Evolutionary conservation across 2,888 invertebrate genomes (phyloP), one percentile per base, ranked within the genome.

Genomic region (Clostera curtula): DNA sequence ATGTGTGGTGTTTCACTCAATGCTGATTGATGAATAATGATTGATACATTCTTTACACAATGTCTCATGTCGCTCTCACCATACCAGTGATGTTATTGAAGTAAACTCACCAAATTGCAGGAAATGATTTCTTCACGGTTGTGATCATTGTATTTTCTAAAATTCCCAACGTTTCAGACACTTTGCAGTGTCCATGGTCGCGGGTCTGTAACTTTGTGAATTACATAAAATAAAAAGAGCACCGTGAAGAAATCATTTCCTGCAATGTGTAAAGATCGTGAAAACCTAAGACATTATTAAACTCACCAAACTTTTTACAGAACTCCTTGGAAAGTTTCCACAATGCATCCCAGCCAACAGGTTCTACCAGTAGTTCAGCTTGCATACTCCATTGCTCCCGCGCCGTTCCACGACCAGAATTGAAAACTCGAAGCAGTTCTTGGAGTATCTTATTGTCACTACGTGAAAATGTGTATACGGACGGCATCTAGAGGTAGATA

Each of bases 291-390:
- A 3, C n/a, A 9, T 5, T 17, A 49, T n/a, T n/a, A n/a, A n/a
- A n/a, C 69, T 54, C 44, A 83, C 84, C 74, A 59, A 89, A 85
- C 34, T 84, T 83, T 49, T 88, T 88, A 49, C 90, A 90, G 17
- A 85, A 87, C 3, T 82, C 56, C 27, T 89, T 85, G 0, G 90
- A 87, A 5, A 90, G 82, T 61, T 90, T 90, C 90, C 90, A 90
- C 5, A 90, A 48, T 0, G 89, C 90, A 47, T 88, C 88, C 90
- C 90, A 90, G 0, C 90, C 90, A 0, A 84, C 85, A 0, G 88
- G 87, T 44, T 90, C 90, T 2, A 90, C 66, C 0, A 86, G 65
- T 13, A 89, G 49, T 48, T 90, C 89, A 0, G 85, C 82, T 18
- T 80, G 74, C 24, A 71, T 43, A 21, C 62, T 64, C 82, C 84